A percentile compares a stretch with the other conserved stretches of the same genome.
These are phyloP conservation scores for Schlechtendalia chinensis DNA, from an alignment of 1,140 invertebrate species.

Conservation along the genomic window DNA sequence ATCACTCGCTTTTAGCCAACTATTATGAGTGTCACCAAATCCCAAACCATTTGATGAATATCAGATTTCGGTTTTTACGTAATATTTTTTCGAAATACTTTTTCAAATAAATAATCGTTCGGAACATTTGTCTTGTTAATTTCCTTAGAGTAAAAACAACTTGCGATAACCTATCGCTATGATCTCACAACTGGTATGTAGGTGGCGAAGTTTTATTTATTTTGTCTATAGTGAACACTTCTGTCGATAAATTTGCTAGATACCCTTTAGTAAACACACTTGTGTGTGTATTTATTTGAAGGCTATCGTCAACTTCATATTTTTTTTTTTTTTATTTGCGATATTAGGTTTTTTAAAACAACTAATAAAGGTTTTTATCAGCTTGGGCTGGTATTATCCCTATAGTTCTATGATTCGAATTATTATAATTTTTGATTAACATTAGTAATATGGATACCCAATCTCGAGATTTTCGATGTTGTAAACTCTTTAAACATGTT, in stretches of 20 bases:
- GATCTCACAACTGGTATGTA: slow-evolving; percentile 48
- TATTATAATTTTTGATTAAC: no score
- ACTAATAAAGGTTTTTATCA: not conserved
- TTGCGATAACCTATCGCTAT: slow-evolving; percentile 5
- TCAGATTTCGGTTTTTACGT: slow-evolving; percentile 34
- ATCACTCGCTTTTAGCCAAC: slow-evolving; percentile 1
- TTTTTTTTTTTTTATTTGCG: not conserved
- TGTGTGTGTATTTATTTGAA: slow-evolving; percentile 50
- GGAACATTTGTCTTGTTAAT: no score
- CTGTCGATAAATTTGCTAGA: no score
- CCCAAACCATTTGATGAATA: slow-evolving; percentile 51
- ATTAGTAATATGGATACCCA: slow-evolving; percentile 9
- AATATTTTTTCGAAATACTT: slow-evolving; percentile 56
- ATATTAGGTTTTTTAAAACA: not conserved
- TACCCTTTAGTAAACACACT: no score
- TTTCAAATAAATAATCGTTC: no score
- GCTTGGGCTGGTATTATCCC: not conserved
- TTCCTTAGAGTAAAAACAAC: slow-evolving; percentile 50
- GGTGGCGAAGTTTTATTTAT: slow-evolving; percentile 16
- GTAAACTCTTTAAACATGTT: slow-evolving; percentile 20
- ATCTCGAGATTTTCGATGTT: no score
- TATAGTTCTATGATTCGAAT: slow-evolving; percentile 22
- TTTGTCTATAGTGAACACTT: slow-evolving; percentile 50
- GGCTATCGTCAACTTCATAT: slow-evolving; percentile 46
- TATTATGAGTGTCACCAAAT: slow-evolving; percentile 35